Evolutionary conservation across 2,797 vertebrate genomes (phyloP).

Genomic region (Phataginus tricuspis): DNA sequence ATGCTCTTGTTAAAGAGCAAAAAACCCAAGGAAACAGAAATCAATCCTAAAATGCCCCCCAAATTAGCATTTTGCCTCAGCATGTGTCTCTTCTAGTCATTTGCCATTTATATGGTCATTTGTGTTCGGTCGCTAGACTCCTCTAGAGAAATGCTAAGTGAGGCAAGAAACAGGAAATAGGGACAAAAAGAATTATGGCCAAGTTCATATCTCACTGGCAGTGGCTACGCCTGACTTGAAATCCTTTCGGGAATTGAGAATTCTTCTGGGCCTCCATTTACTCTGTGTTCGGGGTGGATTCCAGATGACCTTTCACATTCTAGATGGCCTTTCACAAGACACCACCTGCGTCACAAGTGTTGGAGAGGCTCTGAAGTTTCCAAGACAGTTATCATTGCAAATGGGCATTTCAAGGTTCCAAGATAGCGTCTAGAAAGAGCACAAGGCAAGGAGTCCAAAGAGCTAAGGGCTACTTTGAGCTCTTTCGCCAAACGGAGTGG

Average conservation of each 20-base stretch:
- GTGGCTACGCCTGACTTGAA: neutral
- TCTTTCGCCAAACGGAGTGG: neutral
- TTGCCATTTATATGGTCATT: neutral
- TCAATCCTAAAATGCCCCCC: neutral
- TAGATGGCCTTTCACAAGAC: neutral
- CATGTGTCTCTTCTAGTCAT: neutral
- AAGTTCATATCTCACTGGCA: neutral
- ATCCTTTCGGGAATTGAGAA: neutral
- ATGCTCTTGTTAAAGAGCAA: constrained; percentile 6
- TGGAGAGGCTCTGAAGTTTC: neutral
- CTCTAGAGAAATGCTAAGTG: neutral
- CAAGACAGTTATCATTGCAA: neutral
- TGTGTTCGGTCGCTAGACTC: neutral
- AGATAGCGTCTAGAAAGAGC: neutral
- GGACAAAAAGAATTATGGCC: neutral
- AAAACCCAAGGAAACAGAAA: constrained; percentile 30
- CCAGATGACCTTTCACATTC: neutral
- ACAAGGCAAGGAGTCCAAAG: neutral
- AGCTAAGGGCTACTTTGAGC: neutral
- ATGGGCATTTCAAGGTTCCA: neutral
- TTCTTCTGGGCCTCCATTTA: neutral
- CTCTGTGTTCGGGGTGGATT: neutral
- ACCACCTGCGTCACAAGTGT: neutral
- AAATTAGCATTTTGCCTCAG: neutral
- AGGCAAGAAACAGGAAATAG: neutral